These are phyloP conservation scores for Tragopan temminckii DNA, from an alignment of 2,797 vertebrate genomes.

Conservation along the genomic window DNA sequence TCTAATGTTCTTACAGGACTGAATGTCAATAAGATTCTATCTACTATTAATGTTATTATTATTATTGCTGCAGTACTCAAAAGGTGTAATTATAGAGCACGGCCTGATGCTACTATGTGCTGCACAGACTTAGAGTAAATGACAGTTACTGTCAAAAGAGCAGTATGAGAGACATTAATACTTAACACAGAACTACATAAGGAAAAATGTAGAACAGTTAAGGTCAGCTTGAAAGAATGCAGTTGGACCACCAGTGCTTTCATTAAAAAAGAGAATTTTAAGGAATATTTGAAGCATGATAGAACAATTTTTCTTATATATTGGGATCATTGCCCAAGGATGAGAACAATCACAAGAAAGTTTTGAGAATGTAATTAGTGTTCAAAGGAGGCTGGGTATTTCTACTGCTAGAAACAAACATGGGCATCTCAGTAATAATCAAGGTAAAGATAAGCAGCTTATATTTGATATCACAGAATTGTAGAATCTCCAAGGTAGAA, in stretches of 20 bases:
- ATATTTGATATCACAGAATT: background rate
- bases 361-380: background rate
- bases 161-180: background rate
- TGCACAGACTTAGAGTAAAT: background rate
- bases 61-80: background rate
- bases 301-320: background rate
- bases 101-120: background rate
- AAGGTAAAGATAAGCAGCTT: background rate
- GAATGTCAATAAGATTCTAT: background rate
- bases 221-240: background rate
- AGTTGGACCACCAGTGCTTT: background rate
- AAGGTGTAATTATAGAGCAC: background rate
- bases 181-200: background rate
- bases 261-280: background rate
- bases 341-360: background rate
- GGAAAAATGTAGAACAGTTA: background rate
- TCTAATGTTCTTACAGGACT: background rate
- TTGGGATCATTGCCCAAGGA: background rate
- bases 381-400: background rate
- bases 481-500: too few relatives aligned
- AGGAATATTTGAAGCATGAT: background rate
- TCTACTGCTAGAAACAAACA: background rate
- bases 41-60: background rate
- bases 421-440: background rate
- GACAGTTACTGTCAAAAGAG: background rate